Conservation (phyloP, 2,888 invertebrate genomes). For the Microctonus hyperodae region DNA sequence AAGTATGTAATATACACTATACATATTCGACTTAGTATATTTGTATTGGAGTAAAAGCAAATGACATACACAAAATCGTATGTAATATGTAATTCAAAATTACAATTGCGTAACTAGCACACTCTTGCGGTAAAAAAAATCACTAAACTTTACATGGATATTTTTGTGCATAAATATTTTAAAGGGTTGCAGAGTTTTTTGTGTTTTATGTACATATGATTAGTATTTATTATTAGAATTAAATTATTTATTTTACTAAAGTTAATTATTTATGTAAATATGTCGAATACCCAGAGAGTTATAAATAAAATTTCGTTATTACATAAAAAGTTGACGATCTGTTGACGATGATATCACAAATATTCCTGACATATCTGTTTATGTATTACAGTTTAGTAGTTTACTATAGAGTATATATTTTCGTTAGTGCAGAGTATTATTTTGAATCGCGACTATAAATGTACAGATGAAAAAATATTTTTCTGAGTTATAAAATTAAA, state of each 20-base stretch:
- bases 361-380: neutral
- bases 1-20: too few relatives aligned
- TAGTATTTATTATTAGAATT: too few relatives aligned
- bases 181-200: neutral
- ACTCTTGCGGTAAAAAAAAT: neutral
- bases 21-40: too few relatives aligned
- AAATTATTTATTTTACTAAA: too few relatives aligned
- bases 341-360: slow-evolving; percentile 3
- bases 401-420: neutral
- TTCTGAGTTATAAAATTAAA: neutral
- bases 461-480: neutral
- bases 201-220: neutral
- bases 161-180: neutral
- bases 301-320: neutral
- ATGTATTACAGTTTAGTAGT: neutral
- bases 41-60: too few relatives aligned
- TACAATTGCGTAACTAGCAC: neutral
- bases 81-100: neutral
- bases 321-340: slow-evolving; percentile 6
- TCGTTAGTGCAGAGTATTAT: slow-evolving; percentile 20
- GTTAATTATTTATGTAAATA: slow-evolving; percentile 19
- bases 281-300: slow-evolving; percentile 9
- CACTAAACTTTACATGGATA: neutral
- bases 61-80: neutral
- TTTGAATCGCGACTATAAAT: neutral